Base-by-base conservation (phyloP, 2,888 invertebrate genomes). In the Conus canariensis region DNA sequence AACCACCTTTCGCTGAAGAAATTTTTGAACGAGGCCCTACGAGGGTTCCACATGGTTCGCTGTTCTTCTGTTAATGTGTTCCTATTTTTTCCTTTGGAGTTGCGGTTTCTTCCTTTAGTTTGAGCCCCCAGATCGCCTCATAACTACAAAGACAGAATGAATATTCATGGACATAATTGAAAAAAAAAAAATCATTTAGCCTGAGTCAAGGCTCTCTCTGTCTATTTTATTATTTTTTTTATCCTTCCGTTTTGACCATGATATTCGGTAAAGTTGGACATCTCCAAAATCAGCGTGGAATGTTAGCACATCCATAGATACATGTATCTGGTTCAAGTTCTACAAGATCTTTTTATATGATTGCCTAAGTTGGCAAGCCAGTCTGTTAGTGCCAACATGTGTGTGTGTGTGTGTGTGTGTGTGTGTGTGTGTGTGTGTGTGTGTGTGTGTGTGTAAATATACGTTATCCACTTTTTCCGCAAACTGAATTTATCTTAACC, bases 1-100 rank as follows among this genome's bases (percentile, higher is more conserved):
- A 85, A 59, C 85, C 85, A 85, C 85, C 85, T 85, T 85, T 85
- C n/a, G 22, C 0, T 83, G 58, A 80, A 80, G 45, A 58, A 30
- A 30, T 45, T 77, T 25, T 83, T 56, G 4, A 9, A 85, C 6
- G 85, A n/a, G 85, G 85, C 85, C 85, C 22, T n/a, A 19, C 9
- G 22, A 85, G 59, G 85, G 85, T 59, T n/a, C 9, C n/a, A n/a
- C 4, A 22, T 0, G 3, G 58, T 45, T 45, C 45, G 45, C 45
- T 45, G 45, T 45, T 45, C 45, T 1, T 22, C 45, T 58, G 4
- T 58, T 85, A 9, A 8, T n/a, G 59, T 56, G 8, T 9, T 19
- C 10, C 10, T 59, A 59, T 59, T 10, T n/a, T n/a, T 59, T 59
- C 0, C 85, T 16, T 14, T 56, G 45, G 7, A 56, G 5, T 25